Evolutionary conservation across 2,113 vertebrate genomes (phyloP).

Genomic region (Oenanthe melanoleuca): DNA sequence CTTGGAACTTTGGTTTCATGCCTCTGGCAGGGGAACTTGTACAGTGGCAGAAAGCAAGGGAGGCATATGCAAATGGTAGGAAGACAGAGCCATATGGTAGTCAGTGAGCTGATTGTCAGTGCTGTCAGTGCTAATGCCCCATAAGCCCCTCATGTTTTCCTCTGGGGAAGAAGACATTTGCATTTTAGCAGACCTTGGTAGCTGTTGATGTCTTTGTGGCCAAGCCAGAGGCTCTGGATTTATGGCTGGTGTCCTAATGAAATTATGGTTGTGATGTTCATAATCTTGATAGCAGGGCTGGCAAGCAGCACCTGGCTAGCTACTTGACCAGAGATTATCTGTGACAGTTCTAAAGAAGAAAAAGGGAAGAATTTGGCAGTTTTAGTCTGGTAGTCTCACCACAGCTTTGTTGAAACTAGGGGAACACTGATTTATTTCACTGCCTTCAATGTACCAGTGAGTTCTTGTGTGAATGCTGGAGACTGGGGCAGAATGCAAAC

Average conservation of each 20-base stretch:
- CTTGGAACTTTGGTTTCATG: neutral
- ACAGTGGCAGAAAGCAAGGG: neutral
- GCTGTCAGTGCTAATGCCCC: neutral
- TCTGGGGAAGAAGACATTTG: neutral
- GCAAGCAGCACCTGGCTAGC: neutral
- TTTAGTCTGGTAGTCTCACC: neutral
- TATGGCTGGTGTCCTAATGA: neutral
- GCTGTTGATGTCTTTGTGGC: neutral
- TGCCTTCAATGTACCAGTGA: neutral
- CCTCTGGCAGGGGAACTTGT: neutral
- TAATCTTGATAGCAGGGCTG: neutral
- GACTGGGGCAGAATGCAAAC: neutral
- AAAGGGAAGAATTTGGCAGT: neutral
- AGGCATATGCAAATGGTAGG: neutral
- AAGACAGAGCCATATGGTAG: neutral
- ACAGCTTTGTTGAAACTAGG: neutral
- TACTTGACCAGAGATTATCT: neutral
- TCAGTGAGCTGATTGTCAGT: neutral
- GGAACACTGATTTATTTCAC: neutral
- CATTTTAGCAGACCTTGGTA: neutral
- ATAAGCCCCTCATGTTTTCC: neutral
- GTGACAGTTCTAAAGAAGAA: neutral
- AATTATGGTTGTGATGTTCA: neutral
- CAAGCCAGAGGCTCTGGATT: neutral
- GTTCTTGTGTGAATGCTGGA: neutral